phyloP scores from a whole-genome alignment of 64 coral and sea anemone genomes.

The Hydrozoanthus tunicans region DNA sequence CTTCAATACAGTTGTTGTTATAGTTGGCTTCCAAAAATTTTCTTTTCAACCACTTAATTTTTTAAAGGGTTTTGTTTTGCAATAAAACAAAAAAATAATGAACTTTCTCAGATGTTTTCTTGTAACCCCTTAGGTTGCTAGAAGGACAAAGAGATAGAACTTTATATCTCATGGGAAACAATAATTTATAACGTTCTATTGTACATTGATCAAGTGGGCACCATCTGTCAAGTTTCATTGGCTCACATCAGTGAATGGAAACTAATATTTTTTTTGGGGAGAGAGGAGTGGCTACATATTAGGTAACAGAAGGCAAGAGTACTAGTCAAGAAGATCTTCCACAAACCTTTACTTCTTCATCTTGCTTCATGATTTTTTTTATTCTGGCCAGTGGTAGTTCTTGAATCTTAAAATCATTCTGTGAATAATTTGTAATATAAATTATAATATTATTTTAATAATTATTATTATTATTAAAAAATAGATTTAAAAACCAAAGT shows the following conservation, averaged over 20 bases:
- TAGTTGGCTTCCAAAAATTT: no score
- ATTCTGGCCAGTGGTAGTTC: conserved; percentile 98
- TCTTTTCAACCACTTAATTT: no score
- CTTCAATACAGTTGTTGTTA: no score
- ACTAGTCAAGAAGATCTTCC: not conserved
- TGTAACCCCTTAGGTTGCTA: no score
- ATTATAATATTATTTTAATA: not conserved
- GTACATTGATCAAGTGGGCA: not conserved
- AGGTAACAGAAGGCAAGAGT: not conserved
- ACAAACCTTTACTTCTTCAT: conserved; percentile 98
- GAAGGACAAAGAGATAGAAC: no score
- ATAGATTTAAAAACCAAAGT: not conserved
- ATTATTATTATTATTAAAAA: not conserved
- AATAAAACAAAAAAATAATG: no score
- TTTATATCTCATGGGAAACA: no score
- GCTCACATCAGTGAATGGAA: no score
- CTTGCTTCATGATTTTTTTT: conserved; percentile 99
- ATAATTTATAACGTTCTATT: no score
- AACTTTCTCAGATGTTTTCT: no score
- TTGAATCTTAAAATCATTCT: conserved; percentile 98
- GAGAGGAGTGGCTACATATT: not conserved
- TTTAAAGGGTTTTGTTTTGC: no score
- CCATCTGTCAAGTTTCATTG: not conserved
- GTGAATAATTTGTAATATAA: not conserved
- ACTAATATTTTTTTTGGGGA: no score